Conservation (phyloP, 2,113 vertebrate genomes). For the Nothoprocta pentlandii region DNA sequence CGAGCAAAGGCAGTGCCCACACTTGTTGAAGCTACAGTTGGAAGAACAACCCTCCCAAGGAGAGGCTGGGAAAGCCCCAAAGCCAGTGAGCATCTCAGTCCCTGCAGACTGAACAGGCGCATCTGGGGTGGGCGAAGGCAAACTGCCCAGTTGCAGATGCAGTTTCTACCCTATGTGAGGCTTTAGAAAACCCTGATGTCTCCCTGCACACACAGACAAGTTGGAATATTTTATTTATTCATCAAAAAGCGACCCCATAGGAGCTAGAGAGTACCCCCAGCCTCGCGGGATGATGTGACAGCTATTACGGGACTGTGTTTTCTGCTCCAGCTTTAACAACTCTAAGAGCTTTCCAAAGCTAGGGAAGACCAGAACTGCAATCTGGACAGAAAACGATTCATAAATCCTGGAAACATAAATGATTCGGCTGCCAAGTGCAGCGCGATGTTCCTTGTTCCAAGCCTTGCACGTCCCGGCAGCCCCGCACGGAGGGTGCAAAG, state of each 20-base stretch:
- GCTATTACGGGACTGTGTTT: not conserved
- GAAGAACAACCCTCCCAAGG: not conserved
- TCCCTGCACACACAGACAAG: fast-evolving
- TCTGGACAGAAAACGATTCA: conserved; percentile 67
- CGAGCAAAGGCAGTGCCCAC: not conserved
- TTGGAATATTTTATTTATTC: not conserved
- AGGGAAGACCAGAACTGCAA: conserved; percentile 44
- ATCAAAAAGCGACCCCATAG: not conserved
- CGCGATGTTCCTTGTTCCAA: not conserved
- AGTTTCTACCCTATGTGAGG: fast-evolving
- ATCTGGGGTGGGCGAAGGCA: not conserved
- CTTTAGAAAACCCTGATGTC: not conserved
- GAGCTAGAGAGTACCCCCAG: fast-evolving
- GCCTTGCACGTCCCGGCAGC: not conserved
- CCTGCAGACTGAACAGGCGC: fast-evolving
- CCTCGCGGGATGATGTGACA: not conserved
- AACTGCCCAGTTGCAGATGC: not conserved
- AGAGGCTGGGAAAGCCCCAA: not conserved
- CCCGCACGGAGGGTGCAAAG: not conserved
- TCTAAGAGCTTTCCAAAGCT: conserved; percentile 4
- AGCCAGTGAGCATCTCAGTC: not conserved
- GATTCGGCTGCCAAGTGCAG: conserved; percentile 41
- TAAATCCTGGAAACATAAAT: conserved; percentile 51
- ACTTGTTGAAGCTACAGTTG: not conserved
- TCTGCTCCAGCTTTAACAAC: conserved; percentile 20